These are phyloP conservation scores for Papilio xuthus DNA, from an alignment of 1,140 invertebrate species.

Conservation along the genomic window DNA sequence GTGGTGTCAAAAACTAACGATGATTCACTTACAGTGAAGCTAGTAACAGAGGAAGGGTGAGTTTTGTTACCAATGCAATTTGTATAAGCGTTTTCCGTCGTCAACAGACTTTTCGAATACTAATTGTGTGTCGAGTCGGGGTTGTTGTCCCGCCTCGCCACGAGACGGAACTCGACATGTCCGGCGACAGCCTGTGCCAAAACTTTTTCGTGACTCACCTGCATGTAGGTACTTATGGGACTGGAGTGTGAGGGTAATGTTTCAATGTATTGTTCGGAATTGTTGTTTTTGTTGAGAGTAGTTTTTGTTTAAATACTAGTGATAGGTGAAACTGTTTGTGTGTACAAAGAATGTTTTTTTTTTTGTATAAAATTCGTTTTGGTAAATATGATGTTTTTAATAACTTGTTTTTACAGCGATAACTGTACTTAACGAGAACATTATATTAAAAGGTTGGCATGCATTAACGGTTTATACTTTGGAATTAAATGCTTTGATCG, in stretches of 20 bases:
- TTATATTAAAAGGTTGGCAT: no score
- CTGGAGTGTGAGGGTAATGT: background rate
- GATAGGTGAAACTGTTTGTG: no score
- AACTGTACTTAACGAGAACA: no score
- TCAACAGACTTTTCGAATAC: conserved; percentile 30
- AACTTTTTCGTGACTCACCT: conserved; percentile 27
- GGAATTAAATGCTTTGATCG: background rate
- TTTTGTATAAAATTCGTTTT: no score
- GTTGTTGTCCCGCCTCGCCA: conserved; percentile 17
- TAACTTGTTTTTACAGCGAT: no score
- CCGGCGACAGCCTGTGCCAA: conserved; percentile 25
- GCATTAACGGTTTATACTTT: background rate
- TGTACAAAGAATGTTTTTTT: no score
- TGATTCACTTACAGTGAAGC: background rate
- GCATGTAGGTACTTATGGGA: conserved; percentile 1
- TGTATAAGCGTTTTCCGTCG: conserved; percentile 25
- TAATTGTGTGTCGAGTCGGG: conserved; percentile 9
- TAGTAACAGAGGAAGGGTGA: background rate
- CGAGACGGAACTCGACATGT: conserved; percentile 10
- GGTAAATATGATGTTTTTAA: no score
- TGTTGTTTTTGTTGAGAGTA: background rate
- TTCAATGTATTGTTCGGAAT: background rate
- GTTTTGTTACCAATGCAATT: conserved; percentile 27
- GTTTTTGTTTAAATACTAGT: background rate
- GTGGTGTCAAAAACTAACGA: background rate